These are phyloP conservation scores for Phaethornis superciliosus DNA, from an alignment of 2,113 vertebrate genomes.

Conservation along the genomic window DNA sequence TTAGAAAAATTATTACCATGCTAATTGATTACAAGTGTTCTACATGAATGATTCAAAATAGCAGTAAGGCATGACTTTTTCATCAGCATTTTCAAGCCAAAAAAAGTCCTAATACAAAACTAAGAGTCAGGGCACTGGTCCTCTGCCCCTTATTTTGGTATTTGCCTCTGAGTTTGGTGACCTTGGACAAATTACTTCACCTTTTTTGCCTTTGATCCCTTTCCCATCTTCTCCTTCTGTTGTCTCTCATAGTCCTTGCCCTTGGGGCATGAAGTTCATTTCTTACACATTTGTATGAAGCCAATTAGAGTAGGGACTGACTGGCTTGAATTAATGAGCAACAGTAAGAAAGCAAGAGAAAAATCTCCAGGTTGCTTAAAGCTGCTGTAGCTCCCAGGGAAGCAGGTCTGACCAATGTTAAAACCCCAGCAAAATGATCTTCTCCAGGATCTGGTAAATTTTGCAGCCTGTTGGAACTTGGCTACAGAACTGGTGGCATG, in stretches of 20 bases:
- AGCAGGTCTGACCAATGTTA: not conserved
- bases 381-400: not conserved
- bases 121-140: not conserved
- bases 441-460: not conserved
- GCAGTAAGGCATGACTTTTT: not conserved
- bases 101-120: not conserved
- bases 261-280: not conserved
- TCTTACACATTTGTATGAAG: not conserved
- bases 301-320: not conserved
- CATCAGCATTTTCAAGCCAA: not conserved
- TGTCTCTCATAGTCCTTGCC: not conserved
- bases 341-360: not conserved
- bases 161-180: not conserved
- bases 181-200: not conserved
- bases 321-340: not conserved
- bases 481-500: not conserved
- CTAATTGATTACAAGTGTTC: not conserved
- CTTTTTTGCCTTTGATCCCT: not conserved
- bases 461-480: not conserved
- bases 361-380: not conserved
- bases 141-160: not conserved
- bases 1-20: not conserved
- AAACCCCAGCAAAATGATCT: not conserved
- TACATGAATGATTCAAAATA: not conserved
- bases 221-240: not conserved